Conservation (phyloP, 1,140 invertebrate species). For the Drosophila ironensis region DNA sequence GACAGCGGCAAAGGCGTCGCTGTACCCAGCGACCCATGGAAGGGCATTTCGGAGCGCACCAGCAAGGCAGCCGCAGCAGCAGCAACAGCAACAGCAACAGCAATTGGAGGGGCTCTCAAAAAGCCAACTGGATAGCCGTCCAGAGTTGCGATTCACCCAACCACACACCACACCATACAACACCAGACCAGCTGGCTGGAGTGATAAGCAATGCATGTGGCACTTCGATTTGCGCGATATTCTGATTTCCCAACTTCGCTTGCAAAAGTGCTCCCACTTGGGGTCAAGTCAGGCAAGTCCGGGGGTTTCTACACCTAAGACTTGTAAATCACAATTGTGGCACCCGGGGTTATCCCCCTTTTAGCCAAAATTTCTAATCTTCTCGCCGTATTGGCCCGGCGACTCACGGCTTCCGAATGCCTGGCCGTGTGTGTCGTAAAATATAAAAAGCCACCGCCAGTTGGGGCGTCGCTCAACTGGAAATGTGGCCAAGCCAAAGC, state of each 20-base stretch:
- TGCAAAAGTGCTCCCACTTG: not conserved
- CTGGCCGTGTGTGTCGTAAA: conserved; percentile 46
- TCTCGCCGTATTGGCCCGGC: conserved; percentile 19
- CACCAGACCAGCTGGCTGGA: conserved; percentile 8
- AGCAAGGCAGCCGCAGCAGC: conserved; percentile 15
- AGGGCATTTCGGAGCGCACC: conserved; percentile 62
- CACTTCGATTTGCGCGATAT: conserved; percentile 2
- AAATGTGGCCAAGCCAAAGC: conserved; percentile 59
- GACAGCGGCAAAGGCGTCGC: conserved; percentile 25
- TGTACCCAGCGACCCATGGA: conserved; percentile 76
- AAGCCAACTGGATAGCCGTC: not conserved
- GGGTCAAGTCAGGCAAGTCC: too few relatives aligned
- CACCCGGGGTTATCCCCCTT: too few relatives aligned
- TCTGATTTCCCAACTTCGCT: not conserved
- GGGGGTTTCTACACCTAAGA: too few relatives aligned
- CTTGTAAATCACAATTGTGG: too few relatives aligned
- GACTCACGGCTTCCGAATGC: conserved; percentile 9
- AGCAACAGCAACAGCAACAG: not conserved
- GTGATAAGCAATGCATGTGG: conserved; percentile 13
- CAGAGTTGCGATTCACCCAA: conserved; percentile 30
- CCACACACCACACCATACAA: too few relatives aligned
- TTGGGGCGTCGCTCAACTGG: conserved; percentile 73
- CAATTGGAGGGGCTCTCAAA: not conserved
- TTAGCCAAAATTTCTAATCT: not conserved
- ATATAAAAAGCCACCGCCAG: conserved; percentile 74